A percentile compares a stretch with the other conserved stretches of the same genome.
Evolutionary conservation across 2,797 vertebrate genomes (phyloP).

Genomic region (Borostomias antarcticus): DNA sequence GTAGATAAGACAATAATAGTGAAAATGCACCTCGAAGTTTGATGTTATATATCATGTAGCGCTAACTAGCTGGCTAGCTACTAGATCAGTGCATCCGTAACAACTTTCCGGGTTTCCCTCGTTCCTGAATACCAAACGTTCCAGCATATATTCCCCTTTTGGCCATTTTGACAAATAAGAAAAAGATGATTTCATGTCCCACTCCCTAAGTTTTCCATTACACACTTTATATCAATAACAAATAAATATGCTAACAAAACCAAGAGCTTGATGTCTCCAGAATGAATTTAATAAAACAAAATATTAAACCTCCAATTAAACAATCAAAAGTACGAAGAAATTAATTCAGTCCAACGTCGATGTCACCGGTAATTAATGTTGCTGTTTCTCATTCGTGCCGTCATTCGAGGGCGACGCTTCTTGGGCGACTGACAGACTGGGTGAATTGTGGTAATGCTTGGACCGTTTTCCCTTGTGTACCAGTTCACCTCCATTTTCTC

Average conservation of each 20-base stretch:
- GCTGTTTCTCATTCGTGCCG: conserved; percentile 25
- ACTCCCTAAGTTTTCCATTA: background rate
- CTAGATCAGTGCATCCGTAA: conserved; percentile 34
- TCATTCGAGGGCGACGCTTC: conserved; percentile 16
- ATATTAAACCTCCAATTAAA: too few species aligned
- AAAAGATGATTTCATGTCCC: background rate
- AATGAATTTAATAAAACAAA: background rate
- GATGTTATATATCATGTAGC: background rate
- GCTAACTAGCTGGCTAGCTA: conserved; percentile 45
- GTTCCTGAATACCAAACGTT: background rate
- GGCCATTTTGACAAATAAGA: background rate
- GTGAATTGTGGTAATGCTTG: conserved; percentile 60
- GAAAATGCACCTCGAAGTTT: background rate
- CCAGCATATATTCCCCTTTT: too few species aligned
- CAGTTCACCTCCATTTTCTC: conserved; percentile 64
- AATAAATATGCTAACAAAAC: background rate
- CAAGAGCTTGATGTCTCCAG: background rate
- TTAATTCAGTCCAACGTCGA: conserved; percentile 11
- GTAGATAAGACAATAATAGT: background rate
- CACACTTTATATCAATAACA: background rate
- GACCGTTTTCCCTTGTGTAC: conserved; percentile 75
- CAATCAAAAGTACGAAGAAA: background rate
- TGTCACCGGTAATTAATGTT: conserved; percentile 24
- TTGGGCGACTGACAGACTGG: conserved; percentile 15
- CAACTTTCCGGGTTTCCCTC: conserved; percentile 7